Percentiles rank a stretch among this genome's conserved stretches.
Evolutionary conservation across 2,888 invertebrate genomes (phyloP).

Genomic region (Hydrotaea diabolus): DNA sequence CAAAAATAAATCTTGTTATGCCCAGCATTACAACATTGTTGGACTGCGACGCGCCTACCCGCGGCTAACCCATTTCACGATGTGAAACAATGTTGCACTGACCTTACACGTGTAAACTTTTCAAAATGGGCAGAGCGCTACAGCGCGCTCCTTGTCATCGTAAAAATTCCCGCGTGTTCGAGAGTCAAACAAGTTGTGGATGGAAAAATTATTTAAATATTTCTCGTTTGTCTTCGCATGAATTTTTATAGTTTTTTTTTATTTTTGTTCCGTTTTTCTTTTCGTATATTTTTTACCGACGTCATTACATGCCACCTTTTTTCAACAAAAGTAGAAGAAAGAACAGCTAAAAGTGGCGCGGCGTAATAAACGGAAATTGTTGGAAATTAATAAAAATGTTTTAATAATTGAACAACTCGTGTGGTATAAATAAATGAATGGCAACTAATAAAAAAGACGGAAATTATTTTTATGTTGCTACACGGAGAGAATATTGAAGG

Average conservation of each 20-base stretch:
- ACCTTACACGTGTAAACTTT: slow-evolving; percentile 32
- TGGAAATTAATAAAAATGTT: slow-evolving; percentile 12
- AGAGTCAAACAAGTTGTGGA: background rate
- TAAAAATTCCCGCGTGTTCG: background rate
- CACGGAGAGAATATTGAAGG: background rate
- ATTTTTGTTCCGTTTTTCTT: background rate
- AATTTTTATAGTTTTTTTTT: slow-evolving; percentile 1
- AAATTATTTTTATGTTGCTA: background rate
- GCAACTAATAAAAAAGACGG: background rate
- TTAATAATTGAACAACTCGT: slow-evolving; percentile 19
- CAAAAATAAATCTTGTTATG: slow-evolving; percentile 2
- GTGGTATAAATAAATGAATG: slow-evolving; percentile 6
- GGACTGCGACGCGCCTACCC: background rate
- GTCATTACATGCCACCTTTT: no score
- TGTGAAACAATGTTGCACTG: slow-evolving; percentile 24
- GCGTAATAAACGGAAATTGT: slow-evolving; percentile 24
- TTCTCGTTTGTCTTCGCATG: background rate
- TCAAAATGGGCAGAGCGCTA: background rate
- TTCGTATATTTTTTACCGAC: background rate
- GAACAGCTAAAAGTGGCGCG: slow-evolving; percentile 5
- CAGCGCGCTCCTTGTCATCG: background rate
- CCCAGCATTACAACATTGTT: background rate
- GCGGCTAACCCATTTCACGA: background rate
- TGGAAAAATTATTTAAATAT: slow-evolving; percentile 18
- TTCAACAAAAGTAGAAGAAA: background rate